Evolutionary conservation across 2,888 invertebrate species (phyloP).

Genomic region (Podabrus alpinus): DNA sequence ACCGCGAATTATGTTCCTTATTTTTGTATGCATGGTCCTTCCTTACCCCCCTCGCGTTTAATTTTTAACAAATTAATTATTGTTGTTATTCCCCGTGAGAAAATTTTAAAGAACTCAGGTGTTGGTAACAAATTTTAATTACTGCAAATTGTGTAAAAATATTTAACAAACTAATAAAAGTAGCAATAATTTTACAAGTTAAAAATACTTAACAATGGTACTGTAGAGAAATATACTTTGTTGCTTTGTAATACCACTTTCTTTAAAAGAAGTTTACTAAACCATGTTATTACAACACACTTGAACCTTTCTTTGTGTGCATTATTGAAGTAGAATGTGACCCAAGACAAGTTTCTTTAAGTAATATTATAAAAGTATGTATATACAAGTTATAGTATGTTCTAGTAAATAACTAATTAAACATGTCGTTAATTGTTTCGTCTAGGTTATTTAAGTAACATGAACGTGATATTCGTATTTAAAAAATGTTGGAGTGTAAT

Average conservation of each 20-base stretch:
- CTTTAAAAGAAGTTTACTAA: slow-evolving; percentile 4
- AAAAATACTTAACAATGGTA: not conserved
- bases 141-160: not conserved
- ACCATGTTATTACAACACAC: slow-evolving; percentile 5
- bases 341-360: not conserved
- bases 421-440: not conserved
- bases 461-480: not conserved
- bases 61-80: not conserved
- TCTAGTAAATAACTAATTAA: not conserved
- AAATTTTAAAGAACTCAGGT: not conserved
- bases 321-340: slow-evolving; percentile 3
- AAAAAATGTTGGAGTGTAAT: too few species aligned
- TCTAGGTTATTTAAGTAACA: not conserved
- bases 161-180: not conserved
- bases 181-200: not conserved
- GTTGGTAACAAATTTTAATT: not conserved
- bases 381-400: not conserved
- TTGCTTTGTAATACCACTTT: not conserved
- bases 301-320: not conserved
- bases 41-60: not conserved
- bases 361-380: not conserved
- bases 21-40: not conserved
- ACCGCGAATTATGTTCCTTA: too few species aligned
- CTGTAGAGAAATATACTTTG: not conserved
- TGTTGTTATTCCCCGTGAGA: not conserved